Base-by-base conservation (phyloP, 2,113 vertebrate genomes). In the Lophochroa leadbeateri region DNA sequence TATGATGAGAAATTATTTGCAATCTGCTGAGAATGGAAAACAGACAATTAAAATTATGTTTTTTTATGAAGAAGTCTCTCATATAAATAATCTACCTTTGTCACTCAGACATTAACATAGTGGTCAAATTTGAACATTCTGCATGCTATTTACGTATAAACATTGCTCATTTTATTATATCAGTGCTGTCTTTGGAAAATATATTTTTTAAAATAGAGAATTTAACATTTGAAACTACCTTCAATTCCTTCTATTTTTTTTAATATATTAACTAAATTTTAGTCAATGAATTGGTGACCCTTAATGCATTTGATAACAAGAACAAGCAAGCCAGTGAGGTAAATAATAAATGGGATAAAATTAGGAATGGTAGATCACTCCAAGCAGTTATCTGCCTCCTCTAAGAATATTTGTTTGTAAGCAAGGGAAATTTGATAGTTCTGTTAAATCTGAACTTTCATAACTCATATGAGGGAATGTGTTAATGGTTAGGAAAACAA, bases 1-100 rank as follows among this genome's bases (percentile, higher is more conserved):
- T 17, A 5, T 37, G 44, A 75, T 74, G 86, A 90, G 61, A 80
- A 91, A 93, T 94, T 16, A 52, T 72, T 96, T 95, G 86, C 71
- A 94, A 23, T 89, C 39, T 91, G 35, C 39, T 47, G 39, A 92
- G 43, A 80, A 87, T 74, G 58, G 76, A 91, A 91, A 93, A 71
- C 7, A 89, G 52, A 74, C 27, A 65, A 58, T 77, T 75, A 87
- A 90, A 86, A 90, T 60, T 83, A n/a, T 67, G 4, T 31, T 86
- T 88, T 43, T 44, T 14, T 24, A 94, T 10, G 41, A 78, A 89
- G 64, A 76, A 81, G 11, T 28, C 6, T 76, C 37, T 67, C 31
- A 41, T 72, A 58, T 67, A 61, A 77, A 65, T 92, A 7, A 21
- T 19, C 29, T 68, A 27, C 17, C 24, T 75, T 93, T 65, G 10